Evolutionary conservation across 2,888 invertebrate genomes (phyloP).

Genomic region (Leptura quadrifasciata): DNA sequence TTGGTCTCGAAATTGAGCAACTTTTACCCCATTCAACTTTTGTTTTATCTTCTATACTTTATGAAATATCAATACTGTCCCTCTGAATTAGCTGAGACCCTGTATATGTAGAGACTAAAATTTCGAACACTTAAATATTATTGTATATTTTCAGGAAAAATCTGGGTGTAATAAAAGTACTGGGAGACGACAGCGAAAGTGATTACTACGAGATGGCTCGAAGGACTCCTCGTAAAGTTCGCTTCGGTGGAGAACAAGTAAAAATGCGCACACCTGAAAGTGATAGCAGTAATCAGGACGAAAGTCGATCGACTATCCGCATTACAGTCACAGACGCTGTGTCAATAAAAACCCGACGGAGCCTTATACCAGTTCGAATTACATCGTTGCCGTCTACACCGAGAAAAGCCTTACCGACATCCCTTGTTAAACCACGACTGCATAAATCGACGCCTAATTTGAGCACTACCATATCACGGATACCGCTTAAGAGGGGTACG

Average conservation of each 20-base stretch:
- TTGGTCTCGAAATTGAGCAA: too few species aligned
- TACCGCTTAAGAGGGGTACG: slow-evolving; percentile 59
- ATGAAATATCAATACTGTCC: too few species aligned
- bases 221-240: slow-evolving; percentile 83
- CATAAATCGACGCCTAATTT: slow-evolving; percentile 70
- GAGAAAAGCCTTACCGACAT: slow-evolving; percentile 69
- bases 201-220: slow-evolving; percentile 74
- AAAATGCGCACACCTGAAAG: slow-evolving; percentile 91
- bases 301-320: slow-evolving; percentile 61
- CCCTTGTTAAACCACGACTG: slow-evolving; percentile 62
- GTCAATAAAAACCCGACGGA: slow-evolving; percentile 64
- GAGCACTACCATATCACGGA: slow-evolving; percentile 57
- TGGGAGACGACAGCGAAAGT: slow-evolving; percentile 78
- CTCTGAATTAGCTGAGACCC: too few species aligned
- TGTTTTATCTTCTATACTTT: too few species aligned
- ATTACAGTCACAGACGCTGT: slow-evolving; percentile 65
- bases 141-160: slow-evolving; percentile 46
- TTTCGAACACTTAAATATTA: too few species aligned
- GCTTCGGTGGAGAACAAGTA: slow-evolving; percentile 91
- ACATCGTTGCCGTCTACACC: slow-evolving; percentile 70
- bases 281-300: slow-evolving; percentile 81
- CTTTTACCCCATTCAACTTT: too few species aligned
- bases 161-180: slow-evolving; percentile 78
- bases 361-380: slow-evolving; percentile 75
- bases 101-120: too few species aligned